Evolutionary conservation across 1,140 invertebrate genomes (phyloP).

Genomic region (Diabrotica undecimpunctata): DNA sequence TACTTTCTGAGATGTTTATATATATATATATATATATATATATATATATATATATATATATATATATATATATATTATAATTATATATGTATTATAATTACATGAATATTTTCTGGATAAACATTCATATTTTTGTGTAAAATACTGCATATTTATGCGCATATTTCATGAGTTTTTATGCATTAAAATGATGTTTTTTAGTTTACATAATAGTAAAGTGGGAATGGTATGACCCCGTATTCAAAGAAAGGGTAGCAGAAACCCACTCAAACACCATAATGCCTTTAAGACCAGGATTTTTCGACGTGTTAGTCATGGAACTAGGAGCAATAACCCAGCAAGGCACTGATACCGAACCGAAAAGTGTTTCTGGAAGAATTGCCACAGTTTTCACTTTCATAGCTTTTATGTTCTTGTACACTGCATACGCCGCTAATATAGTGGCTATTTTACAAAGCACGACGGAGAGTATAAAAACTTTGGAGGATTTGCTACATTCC

Average conservation of each 20-base stretch:
- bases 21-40: too few species aligned
- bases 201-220: conserved; percentile 31
- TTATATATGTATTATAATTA: too few species aligned
- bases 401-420: conserved; percentile 43
- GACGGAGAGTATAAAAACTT: conserved; percentile 47
- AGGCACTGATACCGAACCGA: conserved; percentile 51
- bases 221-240: conserved; percentile 34
- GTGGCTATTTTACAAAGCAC: conserved; percentile 52
- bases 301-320: conserved; percentile 50
- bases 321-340: conserved; percentile 56
- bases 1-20: too few species aligned
- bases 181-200: background rate
- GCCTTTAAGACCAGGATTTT: conserved; percentile 24
- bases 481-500: conserved; percentile 49
- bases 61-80: too few species aligned
- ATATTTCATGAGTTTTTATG: too few species aligned
- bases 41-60: too few species aligned
- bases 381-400: conserved; percentile 38
- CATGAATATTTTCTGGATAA: too few species aligned
- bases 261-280: background rate
- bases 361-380: conserved; percentile 46
- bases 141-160: too few species aligned
- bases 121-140: too few species aligned
- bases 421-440: conserved; percentile 44
- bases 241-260: conserved; percentile 12